Base-by-base conservation (phyloP, 2,888 invertebrate genomes). In the Dermolepida albohirtum region DNA sequence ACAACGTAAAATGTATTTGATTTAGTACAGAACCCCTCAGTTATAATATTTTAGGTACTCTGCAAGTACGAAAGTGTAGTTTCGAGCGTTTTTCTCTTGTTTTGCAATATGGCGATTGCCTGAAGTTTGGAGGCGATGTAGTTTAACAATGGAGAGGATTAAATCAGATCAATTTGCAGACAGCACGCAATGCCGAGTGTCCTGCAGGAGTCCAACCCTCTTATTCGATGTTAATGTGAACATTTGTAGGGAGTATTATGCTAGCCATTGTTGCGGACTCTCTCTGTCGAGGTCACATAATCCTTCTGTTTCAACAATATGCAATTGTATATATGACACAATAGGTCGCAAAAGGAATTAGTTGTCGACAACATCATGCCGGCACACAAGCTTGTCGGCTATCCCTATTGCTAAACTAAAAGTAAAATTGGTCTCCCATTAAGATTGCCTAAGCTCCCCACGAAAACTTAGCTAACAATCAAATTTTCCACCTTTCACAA, bases 251-350 rank as follows among this genome's bases (percentile, higher is more conserved):
- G 74, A 67, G 77, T 73, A 78, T 78, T 78, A 78, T 76, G 71
- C 73, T 71, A 69, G 69, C 77, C 71, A 79, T 80, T 80, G 77
- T 79, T 70, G 74, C 68, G 70, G 70, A 73, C 71, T 75, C 76
- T 74, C 74, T 72, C 72, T 74, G 74, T 73, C 72, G 74, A 77
- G 75, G 73, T 74, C 74, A 66, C 70, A 73, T 79, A 79, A 79
- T 79, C 79, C 80, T 77, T 74, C 76, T 77, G 77, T 78, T 78
- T 76, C 73, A 77, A 72, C 72, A 75, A 78, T 79, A 79, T 79
- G 78, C 78, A 79, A 77, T 79, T 79, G 78, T 78, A 72, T 76
- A 73, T 66, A 68, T 74, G 71, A 72, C 71, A 79, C 76, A 78
- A 79, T 78, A 75, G 77, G 73, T 71, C 74, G 75, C 73, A 72